These are phyloP conservation scores for Lottia scabra DNA, from an alignment of 2,888 invertebrate genomes.

Conservation along the genomic window DNA sequence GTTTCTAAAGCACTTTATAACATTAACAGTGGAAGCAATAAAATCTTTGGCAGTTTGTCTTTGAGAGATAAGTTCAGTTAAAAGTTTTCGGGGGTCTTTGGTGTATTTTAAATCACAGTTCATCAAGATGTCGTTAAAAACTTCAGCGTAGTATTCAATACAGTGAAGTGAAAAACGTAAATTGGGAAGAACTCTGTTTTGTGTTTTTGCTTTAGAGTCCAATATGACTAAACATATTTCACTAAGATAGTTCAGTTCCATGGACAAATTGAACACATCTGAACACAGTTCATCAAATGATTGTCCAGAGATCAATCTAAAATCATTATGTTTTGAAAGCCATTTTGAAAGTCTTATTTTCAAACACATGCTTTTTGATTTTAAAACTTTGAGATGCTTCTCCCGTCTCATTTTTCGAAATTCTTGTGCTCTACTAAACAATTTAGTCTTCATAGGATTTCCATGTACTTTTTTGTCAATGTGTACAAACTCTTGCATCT, in stretches of 20 bases:
- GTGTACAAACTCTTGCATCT: neutral
- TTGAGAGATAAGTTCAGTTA: too few species aligned
- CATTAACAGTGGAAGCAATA: too few species aligned
- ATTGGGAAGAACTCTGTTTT: too few species aligned
- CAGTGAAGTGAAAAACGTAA: too few species aligned
- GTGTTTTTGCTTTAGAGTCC: neutral
- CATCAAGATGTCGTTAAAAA: too few species aligned
- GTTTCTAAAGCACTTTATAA: too few species aligned
- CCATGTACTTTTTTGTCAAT: neutral
- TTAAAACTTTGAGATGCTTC: neutral
- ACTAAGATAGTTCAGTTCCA: neutral
- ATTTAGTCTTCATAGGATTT: neutral
- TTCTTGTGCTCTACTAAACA: neutral
- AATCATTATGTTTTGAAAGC: neutral
- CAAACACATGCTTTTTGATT: neutral
- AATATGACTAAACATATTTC: constrained; percentile 1
- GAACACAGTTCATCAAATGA: neutral
- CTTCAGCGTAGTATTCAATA: too few species aligned
- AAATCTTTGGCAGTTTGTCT: too few species aligned
- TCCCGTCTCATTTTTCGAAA: neutral
- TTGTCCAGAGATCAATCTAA: neutral
- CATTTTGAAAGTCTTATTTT: neutral
- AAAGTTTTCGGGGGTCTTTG: too few species aligned
- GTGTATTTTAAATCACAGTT: too few species aligned
- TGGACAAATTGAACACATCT: neutral